A percentile compares a stretch with the other conserved stretches of the same genome.
Conservation (phyloP, 2,888 invertebrate genomes). For the Drosophila yooni region DNA sequence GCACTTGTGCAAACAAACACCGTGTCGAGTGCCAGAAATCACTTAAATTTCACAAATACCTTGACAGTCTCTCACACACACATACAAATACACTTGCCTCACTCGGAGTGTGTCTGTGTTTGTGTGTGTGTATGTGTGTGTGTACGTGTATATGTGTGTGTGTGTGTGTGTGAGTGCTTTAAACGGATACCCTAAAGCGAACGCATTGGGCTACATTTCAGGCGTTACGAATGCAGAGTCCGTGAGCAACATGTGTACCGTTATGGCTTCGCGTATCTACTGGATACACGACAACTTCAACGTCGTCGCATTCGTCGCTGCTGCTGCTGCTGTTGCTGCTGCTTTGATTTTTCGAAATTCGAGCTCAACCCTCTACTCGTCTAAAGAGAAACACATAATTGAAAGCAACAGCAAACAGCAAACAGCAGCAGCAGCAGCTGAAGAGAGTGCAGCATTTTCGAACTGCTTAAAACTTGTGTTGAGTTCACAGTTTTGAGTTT, state of each 20-base stretch:
- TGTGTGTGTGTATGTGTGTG: constrained; percentile 6
- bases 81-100: constrained; percentile 18
- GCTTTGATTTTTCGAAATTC: constrained; percentile 67
- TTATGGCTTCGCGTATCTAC: constrained; percentile 82
- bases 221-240: constrained; percentile 64
- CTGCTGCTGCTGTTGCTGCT: constrained; percentile 30
- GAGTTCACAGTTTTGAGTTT: constrained; percentile 7
- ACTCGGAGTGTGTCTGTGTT: constrained; percentile 14
- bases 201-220: constrained; percentile 73
- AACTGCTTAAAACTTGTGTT: constrained; percentile 19
- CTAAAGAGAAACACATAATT: constrained; percentile 24
- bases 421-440: not conserved
- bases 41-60: constrained; percentile 47
- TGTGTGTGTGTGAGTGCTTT: constrained; percentile 51
- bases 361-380: constrained; percentile 1
- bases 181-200: constrained; percentile 73
- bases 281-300: constrained; percentile 52
- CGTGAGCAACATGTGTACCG: constrained; percentile 81
- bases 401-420: constrained; percentile 5
- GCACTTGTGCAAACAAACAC: constrained; percentile 31
- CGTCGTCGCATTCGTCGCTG: constrained; percentile 30
- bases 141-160: constrained; percentile 14
- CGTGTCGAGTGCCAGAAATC: constrained; percentile 34
- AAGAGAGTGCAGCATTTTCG: constrained; percentile 17
- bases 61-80: constrained; percentile 24